These are phyloP conservation scores for Antrozous pallidus DNA, from an alignment of 2,797 vertebrate genomes.

Conservation along the genomic window DNA sequence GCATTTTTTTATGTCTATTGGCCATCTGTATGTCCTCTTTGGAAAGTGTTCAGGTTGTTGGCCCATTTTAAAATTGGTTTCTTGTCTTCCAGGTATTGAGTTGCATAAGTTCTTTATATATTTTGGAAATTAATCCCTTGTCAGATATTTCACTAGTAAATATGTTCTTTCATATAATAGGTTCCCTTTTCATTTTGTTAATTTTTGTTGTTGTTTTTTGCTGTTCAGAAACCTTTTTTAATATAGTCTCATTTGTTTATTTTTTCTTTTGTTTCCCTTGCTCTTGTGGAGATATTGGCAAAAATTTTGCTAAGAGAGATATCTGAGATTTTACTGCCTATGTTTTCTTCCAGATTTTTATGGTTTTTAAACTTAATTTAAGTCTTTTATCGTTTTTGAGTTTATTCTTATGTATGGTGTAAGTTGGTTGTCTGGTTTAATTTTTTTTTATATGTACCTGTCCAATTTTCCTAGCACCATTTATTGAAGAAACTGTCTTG, in stretches of 20 bases:
- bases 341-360: not conserved
- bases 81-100: not conserved
- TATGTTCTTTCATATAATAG: not conserved
- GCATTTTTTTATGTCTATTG: not conserved
- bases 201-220: not conserved
- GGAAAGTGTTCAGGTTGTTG: not conserved
- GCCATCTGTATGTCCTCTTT: not conserved
- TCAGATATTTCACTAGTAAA: not conserved
- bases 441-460: not conserved
- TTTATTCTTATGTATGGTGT: not conserved
- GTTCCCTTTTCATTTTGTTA: not conserved
- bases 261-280: not conserved
- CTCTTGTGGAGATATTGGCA: not conserved
- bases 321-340: not conserved
- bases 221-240: not conserved
- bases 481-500: not conserved
- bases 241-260: not conserved
- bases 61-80: not conserved
- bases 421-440: not conserved
- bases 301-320: not conserved
- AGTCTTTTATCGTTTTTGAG: not conserved
- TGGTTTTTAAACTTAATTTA: not conserved
- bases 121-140: not conserved
- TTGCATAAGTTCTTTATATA: not conserved
- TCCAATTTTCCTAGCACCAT: not conserved